Conservation (phyloP, 1,140 invertebrate genomes). For the Pinna nobilis region DNA sequence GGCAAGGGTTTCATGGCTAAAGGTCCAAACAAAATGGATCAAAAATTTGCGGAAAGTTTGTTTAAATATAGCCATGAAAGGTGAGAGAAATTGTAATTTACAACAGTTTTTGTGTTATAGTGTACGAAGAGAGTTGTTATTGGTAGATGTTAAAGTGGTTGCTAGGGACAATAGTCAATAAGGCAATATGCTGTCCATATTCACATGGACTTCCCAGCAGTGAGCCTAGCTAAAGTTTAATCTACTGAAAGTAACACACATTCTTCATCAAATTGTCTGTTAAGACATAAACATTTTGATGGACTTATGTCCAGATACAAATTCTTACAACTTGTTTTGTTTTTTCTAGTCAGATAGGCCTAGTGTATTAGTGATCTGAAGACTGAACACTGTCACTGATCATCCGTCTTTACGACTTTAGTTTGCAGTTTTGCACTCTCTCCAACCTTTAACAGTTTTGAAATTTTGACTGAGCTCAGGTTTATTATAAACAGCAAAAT, state of each 20-base stretch:
- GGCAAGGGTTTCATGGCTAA: conserved; percentile 19
- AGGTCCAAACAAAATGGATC: conserved; percentile 16
- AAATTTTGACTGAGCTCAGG: too few species aligned
- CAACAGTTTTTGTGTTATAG: neutral
- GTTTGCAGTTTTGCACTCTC: too few species aligned
- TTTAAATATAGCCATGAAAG: conserved; percentile 19
- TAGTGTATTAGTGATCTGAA: too few species aligned
- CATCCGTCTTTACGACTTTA: too few species aligned
- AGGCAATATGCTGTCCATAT: neutral
- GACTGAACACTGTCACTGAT: too few species aligned
- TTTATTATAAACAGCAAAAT: too few species aligned
- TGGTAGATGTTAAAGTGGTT: neutral
- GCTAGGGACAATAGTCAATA: conserved; percentile 15
- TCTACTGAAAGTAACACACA: neutral
- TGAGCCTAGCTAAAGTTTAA: neutral
- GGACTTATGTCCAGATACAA: too few species aligned
- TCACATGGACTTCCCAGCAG: neutral
- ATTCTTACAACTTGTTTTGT: too few species aligned
- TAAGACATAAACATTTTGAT: too few species aligned
- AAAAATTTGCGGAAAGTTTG: conserved; percentile 18
- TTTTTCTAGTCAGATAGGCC: too few species aligned
- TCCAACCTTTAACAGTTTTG: too few species aligned
- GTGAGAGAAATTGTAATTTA: conserved; percentile 2
- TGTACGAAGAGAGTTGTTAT: neutral
- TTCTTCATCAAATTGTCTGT: neutral